Conservation (phyloP, 1,140 invertebrate species). For the Mizuhopecten yessoensis region DNA sequence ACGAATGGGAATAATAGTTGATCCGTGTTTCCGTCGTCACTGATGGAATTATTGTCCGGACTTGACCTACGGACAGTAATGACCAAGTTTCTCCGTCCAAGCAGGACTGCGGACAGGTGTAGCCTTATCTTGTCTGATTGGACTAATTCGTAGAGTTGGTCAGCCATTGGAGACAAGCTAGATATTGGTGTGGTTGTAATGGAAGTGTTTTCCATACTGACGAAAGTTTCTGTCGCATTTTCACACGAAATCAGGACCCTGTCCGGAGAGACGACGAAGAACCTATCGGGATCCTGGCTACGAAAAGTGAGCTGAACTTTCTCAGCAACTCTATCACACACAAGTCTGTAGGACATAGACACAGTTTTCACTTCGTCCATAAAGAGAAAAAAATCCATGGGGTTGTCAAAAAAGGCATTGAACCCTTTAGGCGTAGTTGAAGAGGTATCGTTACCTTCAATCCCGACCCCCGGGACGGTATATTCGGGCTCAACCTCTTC, state of each 20-base stretch:
- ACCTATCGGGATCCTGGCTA: neutral
- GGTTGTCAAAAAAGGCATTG: neutral
- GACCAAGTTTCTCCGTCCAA: neutral
- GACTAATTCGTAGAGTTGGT: neutral
- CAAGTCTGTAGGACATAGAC: neutral
- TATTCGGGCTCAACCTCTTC: neutral
- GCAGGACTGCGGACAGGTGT: neutral
- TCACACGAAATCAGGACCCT: neutral
- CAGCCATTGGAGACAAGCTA: neutral
- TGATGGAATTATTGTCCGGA: neutral
- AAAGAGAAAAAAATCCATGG: neutral
- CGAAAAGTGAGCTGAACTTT: neutral
- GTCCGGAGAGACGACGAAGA: neutral
- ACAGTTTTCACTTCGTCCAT: slow-evolving; percentile 32
- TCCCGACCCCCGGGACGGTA: neutral
- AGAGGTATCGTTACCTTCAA: neutral
- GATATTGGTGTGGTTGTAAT: neutral
- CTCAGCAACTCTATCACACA: neutral
- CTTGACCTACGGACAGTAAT: neutral
- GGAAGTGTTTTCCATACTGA: neutral
- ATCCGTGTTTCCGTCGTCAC: neutral
- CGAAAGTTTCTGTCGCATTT: neutral
- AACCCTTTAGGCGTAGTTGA: neutral
- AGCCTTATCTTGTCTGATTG: neutral
- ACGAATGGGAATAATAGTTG: slow-evolving; percentile 61